Base-by-base conservation (phyloP, 2,888 invertebrate species). In the Melieria picta region DNA sequence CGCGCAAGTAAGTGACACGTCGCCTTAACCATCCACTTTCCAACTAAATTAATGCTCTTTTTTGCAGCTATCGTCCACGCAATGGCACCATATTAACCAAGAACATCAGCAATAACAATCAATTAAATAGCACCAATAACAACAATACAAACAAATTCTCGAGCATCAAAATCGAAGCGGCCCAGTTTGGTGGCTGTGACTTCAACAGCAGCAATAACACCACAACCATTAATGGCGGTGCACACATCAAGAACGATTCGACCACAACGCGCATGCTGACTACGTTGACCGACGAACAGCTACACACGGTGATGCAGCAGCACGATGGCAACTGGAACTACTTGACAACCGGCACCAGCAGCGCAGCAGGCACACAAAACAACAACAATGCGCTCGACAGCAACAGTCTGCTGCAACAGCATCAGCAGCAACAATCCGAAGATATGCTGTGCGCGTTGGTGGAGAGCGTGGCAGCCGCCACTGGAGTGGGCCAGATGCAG, bases 1-100 rank as follows among this genome's bases (percentile, higher is more conserved):
- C 83, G 10, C 80, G 85, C 67, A 82, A 84, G 85, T 85, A 77
- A 79, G 82, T 78, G 6, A 10, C n/a, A n/a, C n/a, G 13, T 58
- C 50, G 9, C 30, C 10, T 0, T 48, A n/a, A 7, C 16, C 43
- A 7, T 5, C n/a, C n/a, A 4, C 55, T 13, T 57, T 7, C 16
- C 4, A 13, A 11, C 30, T 16, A 16, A 57, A 60, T 57, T 63
- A 46, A 47, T 11, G 7, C 42, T n/a, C 30, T n/a, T 10, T 4
- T 46, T 11, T 65, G 2, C 56, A 83, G 83, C 73, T 84, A 84
- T 76, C 80, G 84, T n/a, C 80, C 83, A 6, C 81, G 80, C 52
- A 74, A 75, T 58, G 68, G 74, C 13, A 43, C 63, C 6, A 61
- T 45, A 13, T 56, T 58, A 16, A 69, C 55, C 57, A 69, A 58